Base-by-base conservation (phyloP, 2,113 vertebrate species). In the Dasyurus viverrinus region DNA sequence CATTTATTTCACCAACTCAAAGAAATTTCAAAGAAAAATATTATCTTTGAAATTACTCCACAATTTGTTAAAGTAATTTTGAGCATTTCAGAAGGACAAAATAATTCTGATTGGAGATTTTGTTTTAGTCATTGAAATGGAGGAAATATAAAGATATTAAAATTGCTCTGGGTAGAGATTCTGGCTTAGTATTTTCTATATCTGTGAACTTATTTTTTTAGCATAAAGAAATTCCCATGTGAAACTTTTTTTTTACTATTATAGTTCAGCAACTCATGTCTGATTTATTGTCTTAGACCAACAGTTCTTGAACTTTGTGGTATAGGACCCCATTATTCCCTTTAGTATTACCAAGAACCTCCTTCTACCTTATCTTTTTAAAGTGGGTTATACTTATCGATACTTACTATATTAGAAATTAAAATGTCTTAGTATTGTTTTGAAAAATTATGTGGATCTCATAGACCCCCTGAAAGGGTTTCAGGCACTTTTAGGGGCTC, bases 1-100 rank as follows among this genome's bases (percentile, higher is more conserved):
- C 27, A 2, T 92, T 93, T 96, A 93, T 46, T 89, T 94, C 24
- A 55, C 36, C 90, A 92, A 90, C 89, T 36, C 36, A 48, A 90
- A 26, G 36, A 94, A 48, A 36, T 47, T 26, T 53, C 36, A 42
- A 11, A 42, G n/a, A 76, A 53, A 53, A 84, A 16, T 53, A 53
- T 22, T 23, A 91, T n/a, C 90, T 90, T 30, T 50, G 47, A 53
- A 52, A 36, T 90, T 53, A 53, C 2, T 76, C 30, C 14, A 76
- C 5, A 76, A 36, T n/a, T n/a, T 76, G 16, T n/a, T 36, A 22
- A 36, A 36, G 30, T 14, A 27, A 22, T 53, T 91, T 91, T 89
- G 92, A 91, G 47, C 50, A 8, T 55, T 52, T 60, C 91, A 53
- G 46, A 53, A 54, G 91, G 36, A 90, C 11, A 84, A 10, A 23